Evolutionary conservation across 2,797 vertebrate species (phyloP), one percentile per base, ranked within the genome.

Genomic region (Mormyrops attenuatus): DNA sequence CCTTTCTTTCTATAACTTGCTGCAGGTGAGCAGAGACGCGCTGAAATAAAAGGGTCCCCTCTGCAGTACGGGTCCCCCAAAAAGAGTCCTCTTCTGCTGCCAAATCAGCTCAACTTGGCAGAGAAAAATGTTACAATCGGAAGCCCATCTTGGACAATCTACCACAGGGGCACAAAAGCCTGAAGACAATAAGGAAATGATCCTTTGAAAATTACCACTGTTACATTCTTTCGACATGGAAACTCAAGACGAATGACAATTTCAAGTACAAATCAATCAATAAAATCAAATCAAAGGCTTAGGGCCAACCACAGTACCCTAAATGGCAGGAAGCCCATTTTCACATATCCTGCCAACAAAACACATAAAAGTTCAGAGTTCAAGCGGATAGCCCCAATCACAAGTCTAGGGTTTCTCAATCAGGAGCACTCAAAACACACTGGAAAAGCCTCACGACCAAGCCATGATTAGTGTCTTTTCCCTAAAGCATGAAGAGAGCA

Each of bases 131-230:
- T 53, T n/a, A 26, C 22, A 41, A 88, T 92, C 90, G 77, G 90
- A 90, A 77, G 11, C 91, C 73, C 89, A 90, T 85, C 13, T 22
- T 84, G 57, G 86, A 88, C 90, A 91, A 92, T 91, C 73, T 55
- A 82, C 17, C 20, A 85, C 55, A 89, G 60, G 1, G 17, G 55
- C 9, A 57, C 60, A 66, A 63, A 7, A 53, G 50, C 22, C 50
- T 38, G 15, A 86, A 86, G 26, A 55, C 84, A 85, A 85, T 30
- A 13, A 30, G 49, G 22, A 53, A 38, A 55, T 15, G 8, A 30
- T 6, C 49, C 84, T 34, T 1, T 53, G 84, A 49, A 86, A 34
- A 86, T 22, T 11, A 13, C 11, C 73, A 69, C 9, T 22, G 20
- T 7, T 26, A 63, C 60, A 63, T 63, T 63, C 57, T 22, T 66